Evolutionary conservation across 2,113 vertebrate species (phyloP).

Genomic region (Oreamnos americanus): DNA sequence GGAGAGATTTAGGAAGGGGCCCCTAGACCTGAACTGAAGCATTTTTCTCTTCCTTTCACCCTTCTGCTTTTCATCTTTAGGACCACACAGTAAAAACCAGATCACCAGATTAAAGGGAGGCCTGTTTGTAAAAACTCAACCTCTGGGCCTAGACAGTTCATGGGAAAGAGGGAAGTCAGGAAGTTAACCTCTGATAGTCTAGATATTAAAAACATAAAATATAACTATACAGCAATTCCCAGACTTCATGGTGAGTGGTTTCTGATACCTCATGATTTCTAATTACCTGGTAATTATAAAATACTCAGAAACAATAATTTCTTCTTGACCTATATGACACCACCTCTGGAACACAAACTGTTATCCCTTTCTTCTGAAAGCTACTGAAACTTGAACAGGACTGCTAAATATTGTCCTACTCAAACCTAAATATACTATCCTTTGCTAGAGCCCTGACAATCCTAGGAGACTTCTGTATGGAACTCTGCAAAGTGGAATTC

Average conservation of each 20-base stretch:
- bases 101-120: not conserved
- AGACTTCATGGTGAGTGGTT: not conserved
- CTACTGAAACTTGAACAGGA: not conserved
- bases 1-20: not conserved
- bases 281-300: not conserved
- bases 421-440: not conserved
- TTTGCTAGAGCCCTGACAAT: not conserved
- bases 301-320: constrained; percentile 12
- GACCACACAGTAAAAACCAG: not conserved
- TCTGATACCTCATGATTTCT: not conserved
- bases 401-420: not conserved
- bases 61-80: not conserved
- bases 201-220: not conserved
- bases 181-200: not conserved
- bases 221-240: not conserved
- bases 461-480: not conserved
- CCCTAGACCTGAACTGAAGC: not conserved
- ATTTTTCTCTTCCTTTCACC: not conserved
- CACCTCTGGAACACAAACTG: not conserved
- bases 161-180: not conserved
- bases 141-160: not conserved
- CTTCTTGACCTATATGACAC: not conserved
- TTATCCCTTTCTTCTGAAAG: not conserved
- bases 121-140: not conserved
- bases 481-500: not conserved